phyloP scores from a whole-genome alignment of 2,113 vertebrate genomes.

The Benthochromis sp. region DNA sequence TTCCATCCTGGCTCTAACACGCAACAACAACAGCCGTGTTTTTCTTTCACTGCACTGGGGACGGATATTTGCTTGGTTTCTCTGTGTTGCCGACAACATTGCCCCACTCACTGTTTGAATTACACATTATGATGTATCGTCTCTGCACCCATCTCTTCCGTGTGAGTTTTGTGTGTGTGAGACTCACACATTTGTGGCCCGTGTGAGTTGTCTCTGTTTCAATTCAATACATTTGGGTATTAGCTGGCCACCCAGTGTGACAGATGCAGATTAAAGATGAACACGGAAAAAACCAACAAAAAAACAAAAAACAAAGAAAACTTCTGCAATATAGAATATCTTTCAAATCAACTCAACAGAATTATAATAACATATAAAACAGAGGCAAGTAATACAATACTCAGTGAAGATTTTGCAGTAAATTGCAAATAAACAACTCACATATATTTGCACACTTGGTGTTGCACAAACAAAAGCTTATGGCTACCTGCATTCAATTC shows the following conservation, averaged over 20 bases:
- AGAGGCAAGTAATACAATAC: constrained; percentile 33
- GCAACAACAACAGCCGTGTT: constrained; percentile 42
- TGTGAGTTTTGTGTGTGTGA: not conserved
- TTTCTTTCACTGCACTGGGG: constrained; percentile 45
- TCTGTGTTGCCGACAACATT: constrained; percentile 20
- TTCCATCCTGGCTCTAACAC: not conserved
- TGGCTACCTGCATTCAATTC: constrained; percentile 62
- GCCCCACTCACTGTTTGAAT: constrained; percentile 49
- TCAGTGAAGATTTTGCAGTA: constrained; percentile 26
- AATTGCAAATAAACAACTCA: constrained; percentile 36
- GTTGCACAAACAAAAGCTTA: constrained; percentile 59
- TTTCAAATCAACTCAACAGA: constrained; percentile 50
- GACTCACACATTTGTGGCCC: constrained; percentile 5
- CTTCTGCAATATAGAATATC: constrained; percentile 59
- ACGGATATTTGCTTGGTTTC: constrained; percentile 42
- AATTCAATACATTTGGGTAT: constrained; percentile 57
- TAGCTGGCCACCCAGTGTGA: constrained; percentile 62
- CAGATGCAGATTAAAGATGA: constrained; percentile 62
- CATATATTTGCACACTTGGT: constrained; percentile 44
- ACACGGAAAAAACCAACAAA: not conserved
- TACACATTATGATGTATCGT: constrained; percentile 56
- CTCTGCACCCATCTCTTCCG: not conserved
- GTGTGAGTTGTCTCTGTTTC: constrained; percentile 43
- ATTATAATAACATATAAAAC: constrained; percentile 60
- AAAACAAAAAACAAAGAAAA: constrained; percentile 53